These are phyloP conservation scores for Corythaeola cristata DNA, from an alignment of 2,113 vertebrate species.

Conservation along the genomic window DNA sequence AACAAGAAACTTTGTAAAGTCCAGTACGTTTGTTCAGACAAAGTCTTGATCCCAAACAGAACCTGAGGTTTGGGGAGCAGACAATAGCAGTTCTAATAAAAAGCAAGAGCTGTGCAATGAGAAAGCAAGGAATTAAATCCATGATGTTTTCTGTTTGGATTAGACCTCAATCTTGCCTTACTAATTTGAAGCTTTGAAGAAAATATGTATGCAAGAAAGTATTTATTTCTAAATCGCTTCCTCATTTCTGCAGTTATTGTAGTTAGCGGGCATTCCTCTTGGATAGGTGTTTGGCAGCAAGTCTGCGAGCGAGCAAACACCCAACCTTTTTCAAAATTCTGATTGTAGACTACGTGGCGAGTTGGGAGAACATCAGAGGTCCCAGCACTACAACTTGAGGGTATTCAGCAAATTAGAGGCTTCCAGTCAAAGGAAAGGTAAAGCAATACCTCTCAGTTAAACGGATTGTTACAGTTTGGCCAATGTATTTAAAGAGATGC, in stretches of 20 bases:
- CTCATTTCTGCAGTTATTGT: neutral
- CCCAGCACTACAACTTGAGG: neutral
- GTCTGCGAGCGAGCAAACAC: neutral
- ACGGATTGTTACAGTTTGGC: accelerated
- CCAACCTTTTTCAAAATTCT: neutral
- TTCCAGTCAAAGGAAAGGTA: neutral
- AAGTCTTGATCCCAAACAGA: neutral
- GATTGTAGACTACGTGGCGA: neutral
- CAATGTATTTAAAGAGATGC: neutral
- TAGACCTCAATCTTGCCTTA: neutral
- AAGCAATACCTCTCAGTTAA: neutral
- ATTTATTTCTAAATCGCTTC: neutral
- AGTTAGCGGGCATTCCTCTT: neutral
- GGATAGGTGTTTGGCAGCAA: neutral
- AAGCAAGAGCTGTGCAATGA: neutral
- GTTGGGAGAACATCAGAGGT: neutral
- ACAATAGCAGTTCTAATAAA: neutral
- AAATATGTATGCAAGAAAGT: neutral
- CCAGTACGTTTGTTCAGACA: neutral
- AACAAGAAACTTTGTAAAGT: neutral
- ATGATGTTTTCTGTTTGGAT: neutral
- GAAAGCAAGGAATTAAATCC: neutral
- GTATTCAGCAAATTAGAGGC: neutral
- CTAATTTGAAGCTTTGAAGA: neutral
- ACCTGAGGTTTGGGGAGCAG: neutral